These are phyloP conservation scores for Cathartes aura DNA, from an alignment of 2,113 vertebrate genomes.

Conservation along the genomic window DNA sequence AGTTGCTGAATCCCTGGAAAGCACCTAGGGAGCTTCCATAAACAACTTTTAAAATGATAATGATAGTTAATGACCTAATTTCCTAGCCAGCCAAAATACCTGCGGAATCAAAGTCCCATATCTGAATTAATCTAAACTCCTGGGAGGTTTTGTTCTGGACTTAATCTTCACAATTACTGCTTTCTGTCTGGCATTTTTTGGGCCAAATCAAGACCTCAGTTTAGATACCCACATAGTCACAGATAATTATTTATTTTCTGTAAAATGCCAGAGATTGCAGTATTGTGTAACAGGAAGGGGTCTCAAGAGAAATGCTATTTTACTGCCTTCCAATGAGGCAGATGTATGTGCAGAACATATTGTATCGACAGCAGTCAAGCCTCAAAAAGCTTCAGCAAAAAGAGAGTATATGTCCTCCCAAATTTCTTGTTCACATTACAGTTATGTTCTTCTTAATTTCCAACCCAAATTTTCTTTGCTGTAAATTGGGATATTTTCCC, in stretches of 20 bases:
- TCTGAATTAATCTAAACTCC: conserved; percentile 60
- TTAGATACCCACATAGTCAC: neutral
- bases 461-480: neutral
- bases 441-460: neutral
- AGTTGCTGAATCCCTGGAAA: conserved; percentile 66
- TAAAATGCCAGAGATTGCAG: neutral
- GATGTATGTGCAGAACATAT: neutral
- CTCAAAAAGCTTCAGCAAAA: neutral
- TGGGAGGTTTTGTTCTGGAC: conserved; percentile 61
- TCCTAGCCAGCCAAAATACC: conserved; percentile 65
- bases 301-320: neutral
- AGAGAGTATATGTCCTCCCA: neutral
- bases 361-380: neutral
- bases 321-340: neutral
- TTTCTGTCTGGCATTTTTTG: conserved; percentile 29
- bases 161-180: conserved; percentile 37
- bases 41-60: conserved; percentile 58
- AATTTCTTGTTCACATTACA: neutral
- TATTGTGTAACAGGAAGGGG: neutral
- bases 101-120: conserved; percentile 25
- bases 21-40: conserved; percentile 64
- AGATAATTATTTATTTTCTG: conserved; percentile 2
- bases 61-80: conserved; percentile 68
- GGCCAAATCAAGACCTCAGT: conserved; percentile 11
- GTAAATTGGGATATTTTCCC: neutral